A percentile compares a stretch with the other conserved stretches of the same genome.
These are phyloP conservation scores for Ptychochromis oligacanthus DNA, from an alignment of 2,113 vertebrate species.

Conservation along the genomic window DNA sequence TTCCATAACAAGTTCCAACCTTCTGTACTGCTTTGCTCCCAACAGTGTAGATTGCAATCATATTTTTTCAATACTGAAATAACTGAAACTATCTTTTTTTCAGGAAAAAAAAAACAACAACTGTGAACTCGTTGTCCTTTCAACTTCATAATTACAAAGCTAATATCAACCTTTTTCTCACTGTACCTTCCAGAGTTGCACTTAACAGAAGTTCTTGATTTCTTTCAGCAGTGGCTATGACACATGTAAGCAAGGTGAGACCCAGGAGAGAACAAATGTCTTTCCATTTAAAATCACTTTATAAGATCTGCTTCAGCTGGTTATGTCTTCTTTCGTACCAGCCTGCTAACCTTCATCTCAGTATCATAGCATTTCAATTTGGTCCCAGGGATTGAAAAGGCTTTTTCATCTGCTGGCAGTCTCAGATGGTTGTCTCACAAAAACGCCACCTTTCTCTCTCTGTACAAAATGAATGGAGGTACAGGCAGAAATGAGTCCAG, in stretches of 20 bases:
- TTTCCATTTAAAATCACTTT: conserved; percentile 57
- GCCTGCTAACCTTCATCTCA: conserved; percentile 51
- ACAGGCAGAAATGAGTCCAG: conserved; percentile 40
- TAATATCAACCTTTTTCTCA: conserved; percentile 10
- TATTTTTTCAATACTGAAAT: background rate
- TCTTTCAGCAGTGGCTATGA: conserved; percentile 22
- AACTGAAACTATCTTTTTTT: background rate
- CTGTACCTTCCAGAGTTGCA: conserved; percentile 8
- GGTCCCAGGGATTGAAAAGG: conserved; percentile 49
- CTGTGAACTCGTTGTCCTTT: background rate
- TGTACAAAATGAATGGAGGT: conserved; percentile 30
- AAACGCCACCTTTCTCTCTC: conserved; percentile 27
- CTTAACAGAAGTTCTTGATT: conserved; percentile 34
- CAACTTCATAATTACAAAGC: conserved; percentile 10
- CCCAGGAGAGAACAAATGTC: conserved; percentile 33
- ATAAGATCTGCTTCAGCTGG: conserved; percentile 37
- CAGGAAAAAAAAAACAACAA: background rate
- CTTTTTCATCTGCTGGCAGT: conserved; percentile 50
- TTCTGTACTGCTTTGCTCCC: background rate
- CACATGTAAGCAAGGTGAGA: conserved; percentile 20
- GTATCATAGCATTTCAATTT: conserved; percentile 60
- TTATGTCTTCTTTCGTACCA: conserved; percentile 33
- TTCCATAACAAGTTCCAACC: background rate
- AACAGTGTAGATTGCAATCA: background rate
- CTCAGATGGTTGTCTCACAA: conserved; percentile 30